Percentiles rank a stretch among this genome's conserved stretches.
phyloP scores from a whole-genome alignment of 2,888 invertebrate species.

The Torymus aiolomorphi region DNA sequence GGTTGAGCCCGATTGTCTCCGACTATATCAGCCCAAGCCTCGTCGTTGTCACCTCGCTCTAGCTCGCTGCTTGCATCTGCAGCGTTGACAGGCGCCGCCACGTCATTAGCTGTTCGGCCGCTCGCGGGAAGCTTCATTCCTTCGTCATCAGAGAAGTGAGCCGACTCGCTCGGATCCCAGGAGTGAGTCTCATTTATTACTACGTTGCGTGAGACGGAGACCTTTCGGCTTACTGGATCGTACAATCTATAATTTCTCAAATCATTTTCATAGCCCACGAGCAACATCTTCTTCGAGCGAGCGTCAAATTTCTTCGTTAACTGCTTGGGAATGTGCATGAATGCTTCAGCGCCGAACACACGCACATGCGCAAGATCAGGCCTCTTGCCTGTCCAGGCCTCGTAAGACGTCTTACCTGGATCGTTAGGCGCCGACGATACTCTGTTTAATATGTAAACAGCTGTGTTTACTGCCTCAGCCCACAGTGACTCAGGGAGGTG shows the following conservation, averaged over 20 bases:
- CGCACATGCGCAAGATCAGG: slow-evolving; percentile 22
- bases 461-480: slow-evolving; percentile 53
- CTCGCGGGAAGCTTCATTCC: not conserved
- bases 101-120: not conserved
- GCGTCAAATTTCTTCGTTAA: slow-evolving; percentile 8
- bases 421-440: not conserved
- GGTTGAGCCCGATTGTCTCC: not conserved
- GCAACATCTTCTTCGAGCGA: not conserved
- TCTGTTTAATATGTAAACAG: slow-evolving; percentile 53
- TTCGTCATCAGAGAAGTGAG: not conserved
- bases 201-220: slow-evolving; percentile 20
- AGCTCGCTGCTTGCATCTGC: too few relatives aligned
- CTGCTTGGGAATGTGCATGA: not conserved
- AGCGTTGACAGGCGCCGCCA: not conserved
- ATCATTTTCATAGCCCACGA: slow-evolving; percentile 32
- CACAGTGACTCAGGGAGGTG: slow-evolving; percentile 38
- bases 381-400: slow-evolving; percentile 16
- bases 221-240: slow-evolving; percentile 2
- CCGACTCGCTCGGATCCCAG: not conserved
- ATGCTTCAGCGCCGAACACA: slow-evolving; percentile 28
- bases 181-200: slow-evolving; percentile 13
- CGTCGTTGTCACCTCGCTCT: too few relatives aligned
- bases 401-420: slow-evolving; percentile 18
- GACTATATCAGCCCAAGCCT: too few relatives aligned
- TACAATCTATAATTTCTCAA: slow-evolving; percentile 35